Evolutionary conservation across 2,888 invertebrate genomes (phyloP), one percentile per base, ranked within the genome.

Genomic region (Caenorhabditis japonica): DNA sequence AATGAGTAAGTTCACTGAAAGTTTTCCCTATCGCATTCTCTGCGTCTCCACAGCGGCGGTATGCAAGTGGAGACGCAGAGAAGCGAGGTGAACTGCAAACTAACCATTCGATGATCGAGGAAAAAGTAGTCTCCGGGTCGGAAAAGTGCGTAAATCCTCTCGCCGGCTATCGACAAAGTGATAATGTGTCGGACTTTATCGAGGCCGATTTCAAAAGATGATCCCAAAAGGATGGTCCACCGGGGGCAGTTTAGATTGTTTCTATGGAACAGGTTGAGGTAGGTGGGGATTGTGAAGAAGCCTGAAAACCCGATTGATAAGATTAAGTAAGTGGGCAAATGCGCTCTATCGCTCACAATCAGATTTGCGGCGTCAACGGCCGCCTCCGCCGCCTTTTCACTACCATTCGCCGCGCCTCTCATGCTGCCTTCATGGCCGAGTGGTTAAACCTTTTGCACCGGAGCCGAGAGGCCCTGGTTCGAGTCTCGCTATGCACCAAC

Each of bases 211-310:
- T 80, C 80, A 55, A 80, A 80, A 12, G 64, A 76, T n/a, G 79
- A 76, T 30, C 81, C 81, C 3, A 81, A 52, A 8, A 81, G 52
- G 33, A 78, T 78, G 2, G 71, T 66, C 78, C 78, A 78, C 21
- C 75, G 52, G 3, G 74, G 70, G 33, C 78, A 78, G 53, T 74
- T 70, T 10, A 73, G 47, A 33, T 78, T 78, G 53, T 78, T 64
- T 2, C 61, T 70, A 3, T 33, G 10, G 51, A 78, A 64, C 36
- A 78, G 55, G 23, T 78, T 78, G 36, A 78, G 36, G 44, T 75
- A 81, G 8, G 81, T 81, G 3, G 81, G 81, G 15, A 81, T 56
- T 4, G 81, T 79, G 75, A 79, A 77, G 56, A 81, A 75, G 4
- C 81, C 81, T 81, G 49, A 25, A 58, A 59, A 13, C 10, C 12